These are phyloP conservation scores for Progne subis DNA, from an alignment of 2,113 vertebrate genomes.

Conservation along the genomic window DNA sequence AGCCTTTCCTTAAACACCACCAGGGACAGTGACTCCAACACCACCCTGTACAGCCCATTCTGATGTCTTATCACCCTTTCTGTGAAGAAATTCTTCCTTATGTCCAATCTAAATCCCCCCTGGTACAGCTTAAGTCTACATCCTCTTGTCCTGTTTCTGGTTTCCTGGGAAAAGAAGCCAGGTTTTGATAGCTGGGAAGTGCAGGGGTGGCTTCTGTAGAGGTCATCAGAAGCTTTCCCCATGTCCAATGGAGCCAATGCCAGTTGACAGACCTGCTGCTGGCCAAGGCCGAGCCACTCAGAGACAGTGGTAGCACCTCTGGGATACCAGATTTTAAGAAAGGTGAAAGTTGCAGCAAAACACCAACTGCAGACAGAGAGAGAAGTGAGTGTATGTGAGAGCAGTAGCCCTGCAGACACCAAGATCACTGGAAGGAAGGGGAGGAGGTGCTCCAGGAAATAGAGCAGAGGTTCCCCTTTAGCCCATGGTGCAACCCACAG, in stretches of 20 bases:
- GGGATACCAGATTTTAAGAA: not conserved
- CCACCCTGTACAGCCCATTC: not conserved
- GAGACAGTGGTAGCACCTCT: accelerated
- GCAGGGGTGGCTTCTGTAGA: not conserved
- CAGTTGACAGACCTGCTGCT: accelerated
- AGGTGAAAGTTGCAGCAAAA: not conserved
- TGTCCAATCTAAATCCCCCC: not conserved
- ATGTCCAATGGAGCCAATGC: not conserved
- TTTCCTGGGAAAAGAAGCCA: not conserved
- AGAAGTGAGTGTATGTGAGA: not conserved
- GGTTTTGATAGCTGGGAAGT: not conserved
- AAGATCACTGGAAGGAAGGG: not conserved
- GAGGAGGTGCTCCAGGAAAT: not conserved
- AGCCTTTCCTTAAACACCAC: not conserved
- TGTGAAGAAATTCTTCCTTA: not conserved
- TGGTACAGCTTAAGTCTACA: not conserved
- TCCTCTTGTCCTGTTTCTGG: not conserved
- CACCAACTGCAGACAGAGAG: not conserved
- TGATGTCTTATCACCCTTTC: not conserved
- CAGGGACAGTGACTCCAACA: not conserved
- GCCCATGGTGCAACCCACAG: not conserved
- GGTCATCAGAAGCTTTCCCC: not conserved
- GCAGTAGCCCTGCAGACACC: not conserved
- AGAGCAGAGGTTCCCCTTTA: not conserved
- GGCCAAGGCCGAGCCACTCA: not conserved